Base-by-base conservation (phyloP, 2,113 vertebrate genomes). In the Lophius piscatorius region DNA sequence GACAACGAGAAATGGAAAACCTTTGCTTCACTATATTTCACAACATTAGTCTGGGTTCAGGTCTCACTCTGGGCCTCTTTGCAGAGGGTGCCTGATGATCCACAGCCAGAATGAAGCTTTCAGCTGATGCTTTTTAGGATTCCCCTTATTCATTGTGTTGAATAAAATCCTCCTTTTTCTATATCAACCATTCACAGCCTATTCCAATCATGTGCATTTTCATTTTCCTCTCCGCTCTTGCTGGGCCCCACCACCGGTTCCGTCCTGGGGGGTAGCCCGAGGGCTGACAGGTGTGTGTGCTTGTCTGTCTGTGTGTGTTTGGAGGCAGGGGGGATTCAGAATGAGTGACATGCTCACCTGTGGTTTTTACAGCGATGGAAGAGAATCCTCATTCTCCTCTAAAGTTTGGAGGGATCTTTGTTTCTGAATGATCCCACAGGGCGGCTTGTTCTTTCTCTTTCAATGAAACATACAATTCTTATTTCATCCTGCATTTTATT, bases 221-320 rank as follows among this genome's bases (percentile, higher is more conserved):
- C 63, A 39, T 67, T 60, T 46, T 47, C 52, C 17, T 66, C 56
- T n/a, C n/a, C n/a, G n/a, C 51, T 62, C 57, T 22, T 63, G 48
- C 51, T 64, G 50, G 39, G 55, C 76, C 79, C 72, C 74, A 66
- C 66, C 70, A 71, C 42, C 70, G 36, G 1, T 40, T 85, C 68
- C 82, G 68, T 82, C 86, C 82, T 75, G 58, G 68, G 74, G n/a
- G 79, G 67, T 64, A 75, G 88, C 86, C 82, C 40, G 23, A 46
- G 79, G 81, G 76, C 70, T 84, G 70, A 60, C 68, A 68, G 60
- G 68, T 84, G 76, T 81, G 40, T 52, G 46, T 29, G 28, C 56
- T 39, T 47, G 50, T 51, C 42, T 65, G 26, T 56, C 29, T 45
- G 44, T 41, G 38, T 55, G 47, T 49, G 49, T 52, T 42, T 24